These are phyloP conservation scores for Conger conger DNA, from an alignment of 2,113 vertebrate species.

Conservation along the genomic window DNA sequence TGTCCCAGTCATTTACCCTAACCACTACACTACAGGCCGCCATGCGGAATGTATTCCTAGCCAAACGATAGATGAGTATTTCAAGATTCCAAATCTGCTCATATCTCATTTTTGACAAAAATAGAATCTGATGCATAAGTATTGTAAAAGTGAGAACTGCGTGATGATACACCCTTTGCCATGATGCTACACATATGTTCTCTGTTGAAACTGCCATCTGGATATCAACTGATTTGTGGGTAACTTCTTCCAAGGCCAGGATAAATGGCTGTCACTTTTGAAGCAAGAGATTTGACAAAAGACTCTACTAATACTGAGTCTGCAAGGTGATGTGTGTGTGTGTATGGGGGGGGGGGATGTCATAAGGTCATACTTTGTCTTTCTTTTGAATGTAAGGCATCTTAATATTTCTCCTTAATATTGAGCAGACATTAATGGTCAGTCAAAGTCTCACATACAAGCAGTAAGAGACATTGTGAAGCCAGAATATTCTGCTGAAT, in stretches of 20 bases:
- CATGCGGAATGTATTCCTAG: too few species aligned
- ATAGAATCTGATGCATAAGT: too few species aligned
- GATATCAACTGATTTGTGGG: constrained; percentile 11
- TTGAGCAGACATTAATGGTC: neutral
- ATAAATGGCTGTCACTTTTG: constrained; percentile 24
- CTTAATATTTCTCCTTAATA: neutral
- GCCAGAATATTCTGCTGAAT: neutral
- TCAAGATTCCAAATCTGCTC: too few species aligned
- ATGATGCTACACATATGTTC: too few species aligned
- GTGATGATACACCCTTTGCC: too few species aligned
- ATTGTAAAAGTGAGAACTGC: too few species aligned
- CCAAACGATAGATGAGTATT: too few species aligned
- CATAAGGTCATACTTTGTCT: neutral
- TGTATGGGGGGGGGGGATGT: neutral
- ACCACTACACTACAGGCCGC: too few species aligned
- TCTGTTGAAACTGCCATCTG: constrained; percentile 21
- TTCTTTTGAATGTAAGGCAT: neutral
- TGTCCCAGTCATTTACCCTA: too few species aligned
- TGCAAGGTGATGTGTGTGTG: neutral
- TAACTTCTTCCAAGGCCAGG: constrained; percentile 11
- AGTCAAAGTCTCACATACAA: neutral
- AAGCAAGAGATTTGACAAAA: neutral
- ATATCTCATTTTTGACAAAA: too few species aligned
- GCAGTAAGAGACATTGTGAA: neutral
- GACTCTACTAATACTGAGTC: too few species aligned